Evolutionary conservation across 2,113 vertebrate species (phyloP), one percentile per base, ranked within the genome.

Genomic region (Podilymbus podiceps): DNA sequence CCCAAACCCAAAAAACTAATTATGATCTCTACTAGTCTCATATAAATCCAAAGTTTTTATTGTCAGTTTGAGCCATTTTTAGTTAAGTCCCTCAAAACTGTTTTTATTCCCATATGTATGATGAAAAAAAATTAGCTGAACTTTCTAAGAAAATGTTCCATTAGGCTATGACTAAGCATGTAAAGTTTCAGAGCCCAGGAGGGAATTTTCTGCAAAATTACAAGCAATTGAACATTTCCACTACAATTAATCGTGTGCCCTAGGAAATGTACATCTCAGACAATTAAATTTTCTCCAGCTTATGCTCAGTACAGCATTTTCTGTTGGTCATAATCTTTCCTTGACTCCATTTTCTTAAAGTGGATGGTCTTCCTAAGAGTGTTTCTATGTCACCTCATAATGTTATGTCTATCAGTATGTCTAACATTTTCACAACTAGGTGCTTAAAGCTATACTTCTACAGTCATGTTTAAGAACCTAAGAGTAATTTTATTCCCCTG

Each of bases 191-290:
- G 89, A 96, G 80, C 89, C 96, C 96, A 96, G 74, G 60, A 96
- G 97, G 94, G 95, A 96, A 91, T 95, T 96, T 95, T 89, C 89
- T 95, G 84, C 95, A 94, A 97, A 96, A 96, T 96, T 97, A 95
- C 91, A 95, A 96, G 96, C 95, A 96, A 93, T 95, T 95, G 97
- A 97, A 93, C 91, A 81, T 95, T 96, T 97, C 94, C 85, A 94
- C 74, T 88, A 93, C 88, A 97, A 97, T 97, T 97, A 97, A 97
- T 95, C 47, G 3, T 83, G 55, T 85, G 92, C 93, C 95, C 79
- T 95, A 93, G 96, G 91, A 97, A 96, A 95, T 55, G 22, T 80
- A 80, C 89, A 96, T 95, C 88, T 92, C 68, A 95, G 90, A 94
- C 96, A 96, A 97, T 96, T 96, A 97, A 94, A 96, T 95, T 84